These are phyloP conservation scores for Rhodophaea formosa DNA, from an alignment of 2,888 invertebrate genomes.

Conservation along the genomic window DNA sequence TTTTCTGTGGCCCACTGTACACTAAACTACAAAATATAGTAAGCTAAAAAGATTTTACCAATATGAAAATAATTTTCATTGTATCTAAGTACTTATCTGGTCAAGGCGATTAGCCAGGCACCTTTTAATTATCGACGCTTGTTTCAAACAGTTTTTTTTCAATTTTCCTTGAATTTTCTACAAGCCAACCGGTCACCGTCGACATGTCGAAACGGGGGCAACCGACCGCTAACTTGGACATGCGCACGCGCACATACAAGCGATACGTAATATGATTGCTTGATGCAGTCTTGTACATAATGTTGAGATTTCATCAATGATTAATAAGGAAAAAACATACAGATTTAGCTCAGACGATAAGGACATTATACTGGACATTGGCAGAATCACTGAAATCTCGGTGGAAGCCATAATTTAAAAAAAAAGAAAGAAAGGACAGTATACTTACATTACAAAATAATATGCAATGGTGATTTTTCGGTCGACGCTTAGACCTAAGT, in stretches of 20 bases:
- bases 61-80: neutral
- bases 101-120: conserved; percentile 14
- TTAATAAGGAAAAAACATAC: too few species aligned
- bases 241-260: conserved; percentile 5
- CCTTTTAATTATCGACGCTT: conserved; percentile 10
- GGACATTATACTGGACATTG: too few species aligned
- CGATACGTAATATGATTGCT: conserved; percentile 11
- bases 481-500: too few species aligned
- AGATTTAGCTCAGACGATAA: too few species aligned
- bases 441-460: too few species aligned
- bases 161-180: conserved; percentile 19
- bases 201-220: conserved; percentile 22
- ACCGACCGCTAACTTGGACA: conserved; percentile 14
- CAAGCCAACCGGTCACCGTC: conserved; percentile 13
- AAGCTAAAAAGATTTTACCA: neutral
- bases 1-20: too few species aligned
- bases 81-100: neutral
- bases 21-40: too few species aligned
- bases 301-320: neutral
- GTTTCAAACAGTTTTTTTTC: conserved; percentile 12
- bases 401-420: too few species aligned
- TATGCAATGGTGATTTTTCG: too few species aligned
- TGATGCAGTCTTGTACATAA: neutral
- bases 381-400: too few species aligned
- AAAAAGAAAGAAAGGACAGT: too few species aligned